Evolutionary conservation across 2,113 vertebrate genomes (phyloP).

Genomic region (Okapia johnstoni): DNA sequence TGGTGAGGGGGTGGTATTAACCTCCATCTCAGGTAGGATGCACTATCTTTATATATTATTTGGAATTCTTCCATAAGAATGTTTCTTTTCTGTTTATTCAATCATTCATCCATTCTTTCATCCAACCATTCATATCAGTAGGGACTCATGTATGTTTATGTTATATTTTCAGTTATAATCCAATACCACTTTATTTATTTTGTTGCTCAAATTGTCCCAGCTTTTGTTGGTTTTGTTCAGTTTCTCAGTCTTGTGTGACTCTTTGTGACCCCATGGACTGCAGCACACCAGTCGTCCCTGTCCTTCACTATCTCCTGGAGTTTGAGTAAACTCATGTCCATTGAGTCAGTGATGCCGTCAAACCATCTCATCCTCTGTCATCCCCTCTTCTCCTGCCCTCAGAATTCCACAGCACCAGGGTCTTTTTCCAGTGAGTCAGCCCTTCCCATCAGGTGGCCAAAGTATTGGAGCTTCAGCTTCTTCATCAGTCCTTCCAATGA

Average conservation of each 20-base stretch:
- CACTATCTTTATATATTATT: not conserved
- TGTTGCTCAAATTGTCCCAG: not conserved
- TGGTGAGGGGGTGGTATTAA: not conserved
- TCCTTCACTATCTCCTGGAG: not conserved
- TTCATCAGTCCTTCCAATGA: not conserved
- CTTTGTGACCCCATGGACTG: not conserved
- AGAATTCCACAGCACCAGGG: not conserved
- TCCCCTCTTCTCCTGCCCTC: not conserved
- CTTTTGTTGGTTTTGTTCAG: not conserved
- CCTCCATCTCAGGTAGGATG: not conserved
- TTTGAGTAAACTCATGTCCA: not conserved
- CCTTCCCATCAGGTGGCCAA: not conserved
- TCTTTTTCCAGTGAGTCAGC: not conserved
- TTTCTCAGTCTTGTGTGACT: not conserved
- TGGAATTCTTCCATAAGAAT: slow-evolving; percentile 23
- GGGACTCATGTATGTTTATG: not conserved
- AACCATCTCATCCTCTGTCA: not conserved
- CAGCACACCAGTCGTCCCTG: not conserved
- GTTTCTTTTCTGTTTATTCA: not conserved
- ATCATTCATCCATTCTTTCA: not conserved
- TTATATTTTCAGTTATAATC: not conserved
- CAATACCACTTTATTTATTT: not conserved
- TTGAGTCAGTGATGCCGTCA: not conserved
- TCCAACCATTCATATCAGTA: not conserved
- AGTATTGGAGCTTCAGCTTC: not conserved